phyloP scores from a whole-genome alignment of 2,888 invertebrate genomes.

The Aromia moschata region DNA sequence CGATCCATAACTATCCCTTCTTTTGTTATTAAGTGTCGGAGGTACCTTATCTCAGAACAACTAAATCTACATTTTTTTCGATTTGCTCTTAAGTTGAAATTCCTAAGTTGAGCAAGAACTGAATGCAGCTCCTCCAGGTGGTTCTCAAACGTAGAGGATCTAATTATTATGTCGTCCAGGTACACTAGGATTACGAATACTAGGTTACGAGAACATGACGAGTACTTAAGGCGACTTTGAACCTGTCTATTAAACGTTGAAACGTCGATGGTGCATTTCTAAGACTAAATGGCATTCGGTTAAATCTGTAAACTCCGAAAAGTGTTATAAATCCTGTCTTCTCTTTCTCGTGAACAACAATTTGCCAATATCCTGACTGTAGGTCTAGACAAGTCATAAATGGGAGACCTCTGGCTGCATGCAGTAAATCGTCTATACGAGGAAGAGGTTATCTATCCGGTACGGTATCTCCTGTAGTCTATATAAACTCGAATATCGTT shows the following conservation, averaged over 20 bases:
- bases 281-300: slow-evolving; percentile 39
- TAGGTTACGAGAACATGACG: too few species aligned
- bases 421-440: slow-evolving; percentile 31
- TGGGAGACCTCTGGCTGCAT: slow-evolving; percentile 13
- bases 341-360: slow-evolving; percentile 21
- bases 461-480: slow-evolving; percentile 21
- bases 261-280: slow-evolving; percentile 40
- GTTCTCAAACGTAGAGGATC: slow-evolving; percentile 35
- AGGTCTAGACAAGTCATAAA: slow-evolving; percentile 38
- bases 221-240: slow-evolving; percentile 29
- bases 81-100: slow-evolving; percentile 32
- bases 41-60: slow-evolving; percentile 29
- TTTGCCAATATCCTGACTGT: slow-evolving; percentile 32
- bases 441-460: slow-evolving; percentile 27
- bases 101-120: slow-evolving; percentile 27
- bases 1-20: slow-evolving; percentile 36
- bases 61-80: slow-evolving; percentile 36
- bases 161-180: slow-evolving; percentile 34
- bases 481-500: slow-evolving; percentile 22
- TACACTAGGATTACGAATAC: slow-evolving; percentile 35
- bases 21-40: slow-evolving; percentile 33
- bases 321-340: slow-evolving; percentile 35
- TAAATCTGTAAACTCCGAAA: slow-evolving; percentile 22
- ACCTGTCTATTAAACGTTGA: slow-evolving; percentile 39
- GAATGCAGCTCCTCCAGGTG: slow-evolving; percentile 40